Conservation (phyloP, 2,113 vertebrate species). For the Channa maculata region DNA sequence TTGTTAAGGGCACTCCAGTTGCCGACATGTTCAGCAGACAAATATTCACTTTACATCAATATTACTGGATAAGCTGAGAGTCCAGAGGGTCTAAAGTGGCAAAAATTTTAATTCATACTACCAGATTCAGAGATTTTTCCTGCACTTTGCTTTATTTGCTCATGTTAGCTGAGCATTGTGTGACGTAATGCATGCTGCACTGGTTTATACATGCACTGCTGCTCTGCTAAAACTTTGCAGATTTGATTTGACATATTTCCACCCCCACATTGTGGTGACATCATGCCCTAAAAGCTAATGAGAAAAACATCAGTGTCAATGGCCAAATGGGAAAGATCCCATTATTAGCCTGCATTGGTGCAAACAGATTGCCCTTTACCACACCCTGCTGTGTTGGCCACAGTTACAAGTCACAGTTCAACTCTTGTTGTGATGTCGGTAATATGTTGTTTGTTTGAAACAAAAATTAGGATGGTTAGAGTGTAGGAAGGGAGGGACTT, state of each 20-base stretch:
- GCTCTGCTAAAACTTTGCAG: constrained; percentile 44
- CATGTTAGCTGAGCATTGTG: constrained; percentile 44
- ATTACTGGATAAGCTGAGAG: constrained; percentile 22
- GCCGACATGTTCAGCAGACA: not conserved
- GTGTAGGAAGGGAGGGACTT: constrained; percentile 19
- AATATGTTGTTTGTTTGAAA: too few relatives aligned
- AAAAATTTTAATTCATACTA: constrained; percentile 26
- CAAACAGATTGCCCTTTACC: constrained; percentile 48
- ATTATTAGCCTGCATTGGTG: constrained; percentile 44
- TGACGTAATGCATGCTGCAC: constrained; percentile 36
- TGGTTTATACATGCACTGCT: constrained; percentile 46
- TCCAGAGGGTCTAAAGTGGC: constrained; percentile 27
- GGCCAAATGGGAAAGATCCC: constrained; percentile 48
- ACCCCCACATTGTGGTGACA: constrained; percentile 53
- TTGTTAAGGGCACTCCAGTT: not conserved
- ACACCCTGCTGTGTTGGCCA: constrained; percentile 44
- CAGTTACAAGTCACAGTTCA: constrained; percentile 63
- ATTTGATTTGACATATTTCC: constrained; percentile 47
- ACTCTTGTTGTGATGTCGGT: constrained; percentile 25
- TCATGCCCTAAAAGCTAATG: constrained; percentile 49
- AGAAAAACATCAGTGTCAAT: constrained; percentile 48
- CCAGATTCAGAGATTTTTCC: constrained; percentile 21
- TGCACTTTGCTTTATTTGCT: constrained; percentile 29
- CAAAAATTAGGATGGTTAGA: not conserved
- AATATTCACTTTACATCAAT: constrained; percentile 35